Evolutionary conservation across 2,797 vertebrate genomes (phyloP), one percentile per base, ranked within the genome.

Genomic region (Chelon auratus): DNA sequence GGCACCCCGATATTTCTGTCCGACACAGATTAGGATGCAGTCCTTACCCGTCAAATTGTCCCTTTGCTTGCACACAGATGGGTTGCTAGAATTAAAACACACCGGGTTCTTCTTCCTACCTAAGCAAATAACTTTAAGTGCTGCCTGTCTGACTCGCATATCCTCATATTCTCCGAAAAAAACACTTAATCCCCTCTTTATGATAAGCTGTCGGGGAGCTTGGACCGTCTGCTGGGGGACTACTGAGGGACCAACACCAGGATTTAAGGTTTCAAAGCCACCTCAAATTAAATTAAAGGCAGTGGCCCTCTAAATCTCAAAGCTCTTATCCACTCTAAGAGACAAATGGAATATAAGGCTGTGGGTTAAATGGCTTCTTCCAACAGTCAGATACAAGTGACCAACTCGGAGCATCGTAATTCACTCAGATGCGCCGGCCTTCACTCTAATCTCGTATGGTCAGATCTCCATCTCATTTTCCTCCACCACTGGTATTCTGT

Each of bases 171-270:
- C 86, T 62, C 58, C 33, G 33, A 53, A 77, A 76, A 77, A 81
- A 62, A 9, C 65, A 80, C 74, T 78, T 94, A 94, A 95, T 94
- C 93, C 90, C 69, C 70, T 88, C 83, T 88, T 89, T 86, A 90
- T 84, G 72, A 89, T 93, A 93, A 94, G 87, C 91, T 87, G 85
- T 70, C 52, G 71, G 70, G 83, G 75, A 89, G 87, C 86, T 87
- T 65, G 76, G 87, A 73, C 88, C 89, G 93, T 94, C 92, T 94
- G 89, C 81, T 51, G 48, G 18, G 70, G 80, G 87, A 76, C 82
- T 68, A 72, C 62, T 39, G 61, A 53, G 76, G 75, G 77, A 89
- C 79, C 87, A 83, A 76, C 72, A 72, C 75, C 45, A 0, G 84
- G 88, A 90, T 83, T 91, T 85, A 83, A 81, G 80, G 76, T 84